A percentile compares a stretch with the other conserved stretches of the same genome.
These are phyloP conservation scores for Mylabris phalerata DNA, from an alignment of 1,140 invertebrate species.

Conservation along the genomic window DNA sequence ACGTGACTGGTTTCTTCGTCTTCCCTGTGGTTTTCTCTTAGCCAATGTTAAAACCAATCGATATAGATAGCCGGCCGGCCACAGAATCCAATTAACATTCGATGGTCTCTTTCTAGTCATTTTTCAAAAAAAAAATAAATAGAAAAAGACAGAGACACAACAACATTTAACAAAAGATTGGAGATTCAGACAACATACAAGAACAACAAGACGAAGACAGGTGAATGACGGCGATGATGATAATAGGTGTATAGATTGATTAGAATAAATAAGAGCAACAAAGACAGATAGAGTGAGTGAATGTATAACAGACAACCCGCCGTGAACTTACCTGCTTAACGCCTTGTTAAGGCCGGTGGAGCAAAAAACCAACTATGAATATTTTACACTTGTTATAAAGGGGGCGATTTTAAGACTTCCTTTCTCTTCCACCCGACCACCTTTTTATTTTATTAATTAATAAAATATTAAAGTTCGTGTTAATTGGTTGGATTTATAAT, in stretches of 20 bases:
- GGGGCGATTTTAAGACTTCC: slow-evolving; percentile 1
- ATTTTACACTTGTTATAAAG: slow-evolving; percentile 20
- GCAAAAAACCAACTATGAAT: slow-evolving; percentile 19
- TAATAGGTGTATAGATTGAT: too few relatives aligned
- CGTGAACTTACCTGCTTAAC: slow-evolving; percentile 16
- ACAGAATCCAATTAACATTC: slow-evolving; percentile 13
- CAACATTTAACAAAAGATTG: slow-evolving; percentile 2
- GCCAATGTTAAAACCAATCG: too few relatives aligned
- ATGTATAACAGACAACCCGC: slow-evolving; percentile 6
- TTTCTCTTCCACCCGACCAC: background rate
- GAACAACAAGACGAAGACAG: background rate
- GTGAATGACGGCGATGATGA: slow-evolving; percentile 7
- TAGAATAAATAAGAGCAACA: too few relatives aligned
- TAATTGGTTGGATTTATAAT: too few relatives aligned
- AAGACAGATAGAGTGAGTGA: background rate
- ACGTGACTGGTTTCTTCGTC: slow-evolving; percentile 9
- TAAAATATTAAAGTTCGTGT: too few relatives aligned
- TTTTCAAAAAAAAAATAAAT: background rate
- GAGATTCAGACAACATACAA: too few relatives aligned
- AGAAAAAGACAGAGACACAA: background rate
- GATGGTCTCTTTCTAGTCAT: background rate
- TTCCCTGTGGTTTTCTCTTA: too few relatives aligned
- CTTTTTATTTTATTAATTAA: too few relatives aligned
- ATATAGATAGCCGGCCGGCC: too few relatives aligned
- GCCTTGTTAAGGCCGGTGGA: slow-evolving; percentile 9